Conservation (phyloP, 2,888 invertebrate species). For the Caenorhabditis sp. region DNA sequence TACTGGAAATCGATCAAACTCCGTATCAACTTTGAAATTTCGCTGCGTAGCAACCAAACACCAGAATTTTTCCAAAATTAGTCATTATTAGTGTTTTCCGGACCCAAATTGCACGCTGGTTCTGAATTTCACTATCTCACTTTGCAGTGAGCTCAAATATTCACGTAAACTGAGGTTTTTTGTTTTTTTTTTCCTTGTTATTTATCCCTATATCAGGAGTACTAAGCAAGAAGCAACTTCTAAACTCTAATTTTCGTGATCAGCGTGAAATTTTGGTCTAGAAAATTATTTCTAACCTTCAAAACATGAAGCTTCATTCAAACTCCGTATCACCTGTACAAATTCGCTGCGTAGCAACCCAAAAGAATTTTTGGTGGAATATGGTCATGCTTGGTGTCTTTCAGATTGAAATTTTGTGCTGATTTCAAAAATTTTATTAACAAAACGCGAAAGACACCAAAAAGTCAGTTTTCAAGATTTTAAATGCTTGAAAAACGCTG, state of each 20-base stretch:
- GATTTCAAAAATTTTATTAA: conserved; percentile 55
- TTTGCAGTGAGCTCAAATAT: too few relatives aligned
- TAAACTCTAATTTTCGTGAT: too few relatives aligned
- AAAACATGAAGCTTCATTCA: neutral
- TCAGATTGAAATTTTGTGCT: neutral
- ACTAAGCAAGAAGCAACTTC: neutral
- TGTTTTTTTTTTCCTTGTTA: too few relatives aligned
- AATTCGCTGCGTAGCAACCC: neutral
- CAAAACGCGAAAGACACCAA: neutral
- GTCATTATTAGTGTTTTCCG: neutral
- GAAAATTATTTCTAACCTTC: neutral
- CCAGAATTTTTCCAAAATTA: neutral
- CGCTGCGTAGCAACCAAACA: neutral
- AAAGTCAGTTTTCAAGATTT: neutral
- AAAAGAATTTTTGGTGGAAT: neutral
- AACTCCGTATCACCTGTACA: neutral
- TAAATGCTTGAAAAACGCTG: too few relatives aligned
- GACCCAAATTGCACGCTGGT: neutral
- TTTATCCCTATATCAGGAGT: too few relatives aligned
- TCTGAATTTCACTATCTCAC: neutral
- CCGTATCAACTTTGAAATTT: neutral
- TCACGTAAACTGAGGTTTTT: too few relatives aligned
- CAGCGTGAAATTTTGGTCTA: too few relatives aligned
- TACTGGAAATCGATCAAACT: neutral
- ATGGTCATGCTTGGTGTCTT: neutral